Evolutionary conservation across 2,113 vertebrate genomes (phyloP), one percentile per base, ranked within the genome.

Genomic region (Glaucomys volans): DNA sequence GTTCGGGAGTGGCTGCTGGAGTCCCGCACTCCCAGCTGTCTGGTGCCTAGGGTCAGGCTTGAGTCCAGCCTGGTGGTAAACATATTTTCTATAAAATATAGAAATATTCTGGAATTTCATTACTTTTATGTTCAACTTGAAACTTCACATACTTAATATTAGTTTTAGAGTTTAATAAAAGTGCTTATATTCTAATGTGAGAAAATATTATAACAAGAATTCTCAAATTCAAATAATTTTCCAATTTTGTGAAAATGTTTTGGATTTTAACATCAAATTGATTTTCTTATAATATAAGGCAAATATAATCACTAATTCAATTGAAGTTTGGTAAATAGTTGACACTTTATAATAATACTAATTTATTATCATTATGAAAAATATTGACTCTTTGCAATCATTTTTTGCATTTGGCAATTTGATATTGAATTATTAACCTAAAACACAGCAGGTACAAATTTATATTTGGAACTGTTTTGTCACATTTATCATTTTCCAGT

Each of bases 151-250:
- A 20, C 7, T 74, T 13, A 72, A 90, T 83, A 86, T 54, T 91
- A 44, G 13, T 72, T 96, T 86, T 77, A 37, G 94, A 47, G 13
- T 62, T 94, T 83, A 81, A 88, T 74, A 42, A 75, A 79, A 66
- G 4, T 28, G 8, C 6, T 82, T 47, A 54, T 30, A 69, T 50
- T 80, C 13, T 64, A 32, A 17, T 67, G n/a, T 67, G 26, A 76
- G 35, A 88, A 88, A 80, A 57, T 87, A 94, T 35, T 87, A 94
- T 35, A 74, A 40, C 16, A 37, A 42, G 28, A 88, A 89, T 32
- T 77, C 86, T 82, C 7, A 87, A 44, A 87, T 93, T 77, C 8
- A 79, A 90, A n/a, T 62, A 82, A 67, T 79, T 85, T 64, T 37
- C 0, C 52, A 8, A 71, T 54, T n/a, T 94, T 28, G 20, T 84